Conservation (phyloP, 2,888 invertebrate genomes). For the Phytoseiulus persimilis region DNA sequence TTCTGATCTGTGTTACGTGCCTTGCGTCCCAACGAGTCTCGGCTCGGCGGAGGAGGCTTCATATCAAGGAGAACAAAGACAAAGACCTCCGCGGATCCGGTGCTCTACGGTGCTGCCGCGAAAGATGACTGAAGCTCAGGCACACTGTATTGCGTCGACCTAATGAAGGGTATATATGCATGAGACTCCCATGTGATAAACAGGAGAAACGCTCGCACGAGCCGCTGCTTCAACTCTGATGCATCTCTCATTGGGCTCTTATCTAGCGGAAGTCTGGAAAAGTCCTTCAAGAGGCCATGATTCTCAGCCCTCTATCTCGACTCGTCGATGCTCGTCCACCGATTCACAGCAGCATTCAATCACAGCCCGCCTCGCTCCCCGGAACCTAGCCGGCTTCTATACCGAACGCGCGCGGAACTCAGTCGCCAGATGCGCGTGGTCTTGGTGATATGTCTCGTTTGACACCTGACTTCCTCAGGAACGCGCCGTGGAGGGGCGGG, state of each 20-base stretch:
- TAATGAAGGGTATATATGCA: not conserved
- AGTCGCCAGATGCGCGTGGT: too few relatives aligned
- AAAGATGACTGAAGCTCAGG: not conserved
- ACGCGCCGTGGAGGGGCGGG: too few relatives aligned
- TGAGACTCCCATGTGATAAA: not conserved
- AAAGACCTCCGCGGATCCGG: not conserved
- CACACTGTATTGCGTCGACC: not conserved
- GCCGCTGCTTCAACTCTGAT: not conserved
- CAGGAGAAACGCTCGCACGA: not conserved
- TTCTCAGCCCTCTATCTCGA: too few relatives aligned
- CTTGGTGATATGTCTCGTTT: too few relatives aligned
- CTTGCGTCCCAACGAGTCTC: not conserved
- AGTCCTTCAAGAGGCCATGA: too few relatives aligned
- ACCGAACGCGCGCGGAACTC: too few relatives aligned
- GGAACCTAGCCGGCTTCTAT: too few relatives aligned
- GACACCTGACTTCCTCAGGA: too few relatives aligned
- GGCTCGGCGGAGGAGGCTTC: not conserved
- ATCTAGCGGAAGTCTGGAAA: not conserved
- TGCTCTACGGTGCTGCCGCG: not conserved
- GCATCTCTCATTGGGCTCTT: not conserved
- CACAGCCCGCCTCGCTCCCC: too few relatives aligned
- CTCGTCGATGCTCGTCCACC: too few relatives aligned
- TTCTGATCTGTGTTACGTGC: not conserved
- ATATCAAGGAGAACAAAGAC: not conserved
- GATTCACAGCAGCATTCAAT: too few relatives aligned